Conservation (phyloP, 2,888 invertebrate species). For the Drosophila macrospina region DNA sequence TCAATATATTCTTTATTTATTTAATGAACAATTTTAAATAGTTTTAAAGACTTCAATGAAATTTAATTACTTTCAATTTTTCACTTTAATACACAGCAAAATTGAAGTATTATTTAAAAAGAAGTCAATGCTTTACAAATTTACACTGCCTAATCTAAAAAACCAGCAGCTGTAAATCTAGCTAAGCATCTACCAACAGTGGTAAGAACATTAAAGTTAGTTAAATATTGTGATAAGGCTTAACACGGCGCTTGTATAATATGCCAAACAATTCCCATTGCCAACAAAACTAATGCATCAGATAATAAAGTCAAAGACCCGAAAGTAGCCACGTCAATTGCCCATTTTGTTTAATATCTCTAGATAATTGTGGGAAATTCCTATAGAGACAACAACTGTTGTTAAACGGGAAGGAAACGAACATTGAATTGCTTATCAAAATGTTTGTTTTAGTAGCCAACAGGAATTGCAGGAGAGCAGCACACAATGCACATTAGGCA, state of each 20-base stretch:
- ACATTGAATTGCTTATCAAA: slow-evolving; percentile 6
- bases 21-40: no score
- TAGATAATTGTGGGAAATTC: slow-evolving; percentile 41
- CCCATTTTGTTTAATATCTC: slow-evolving; percentile 13
- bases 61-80: no score
- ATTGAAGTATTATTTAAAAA: no score
- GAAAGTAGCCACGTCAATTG: slow-evolving; percentile 4
- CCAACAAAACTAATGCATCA: slow-evolving; percentile 31
- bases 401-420: slow-evolving; percentile 1
- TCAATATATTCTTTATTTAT: no score
- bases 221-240: slow-evolving; percentile 13
- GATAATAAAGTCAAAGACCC: slow-evolving; percentile 14
- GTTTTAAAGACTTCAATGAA: no score
- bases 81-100: no score
- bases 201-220: not conserved
- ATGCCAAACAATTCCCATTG: not conserved
- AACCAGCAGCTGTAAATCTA: slow-evolving; percentile 2
- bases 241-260: slow-evolving; percentile 3
- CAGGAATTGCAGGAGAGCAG: slow-evolving; percentile 2
- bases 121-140: no score
- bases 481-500: slow-evolving; percentile 65
- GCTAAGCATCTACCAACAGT: not conserved
- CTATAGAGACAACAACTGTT: slow-evolving; percentile 50
- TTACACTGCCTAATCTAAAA: not conserved
- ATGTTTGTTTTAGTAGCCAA: slow-evolving; percentile 25